Evolutionary conservation across 64 coral and sea anemone genomes (phyloP), one percentile per base, ranked within the genome.

Genomic region (Montipora capricornis): DNA sequence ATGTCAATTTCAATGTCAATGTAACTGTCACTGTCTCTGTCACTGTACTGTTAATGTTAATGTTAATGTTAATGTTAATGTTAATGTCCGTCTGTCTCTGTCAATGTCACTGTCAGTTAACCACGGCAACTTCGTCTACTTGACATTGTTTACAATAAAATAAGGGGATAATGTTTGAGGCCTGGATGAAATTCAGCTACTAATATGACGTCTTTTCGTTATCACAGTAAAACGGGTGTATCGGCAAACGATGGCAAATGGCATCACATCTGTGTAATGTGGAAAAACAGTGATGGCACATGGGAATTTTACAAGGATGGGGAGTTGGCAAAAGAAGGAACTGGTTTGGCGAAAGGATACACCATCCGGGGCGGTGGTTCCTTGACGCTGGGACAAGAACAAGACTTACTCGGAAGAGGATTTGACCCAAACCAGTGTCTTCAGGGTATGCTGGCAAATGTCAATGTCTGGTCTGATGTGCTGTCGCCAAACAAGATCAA

Each of bases 251-350:
- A 82, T 22, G 80, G 80, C 80, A 82, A 82, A 60, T 82, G 80
- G 80, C 80, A 82, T 82, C 49, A 82, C 13, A 17, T 82, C 53
- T 82, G 80, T 29, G n/a, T 51, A 62, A 82, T 55, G 13, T 82
- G 80, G 80, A 22, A 58, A 82, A 82, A 59, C 51, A 14, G 8
- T 13, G 52, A 59, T 48, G 80, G 80, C 5, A 15, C 1, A 11
- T 82, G 62, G 20, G 26, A 82, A 58, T 58, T 82, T 5, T 82
- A 82, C 51, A 82, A 60, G 52, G 80, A 82, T 82, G 80, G 80
- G 60, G 1, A 3, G 0, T 64, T 64, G 60, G 60, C 60, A 64
- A 64, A 64, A 64, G 0, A 64, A 64, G 60, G 60, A 14, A 14
- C 5, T 64, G 60, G 60, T 1, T 16, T 64, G 14, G 1, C 0